These are phyloP conservation scores for Asarcornis scutulata DNA, from an alignment of 2,113 vertebrate genomes.

Conservation along the genomic window DNA sequence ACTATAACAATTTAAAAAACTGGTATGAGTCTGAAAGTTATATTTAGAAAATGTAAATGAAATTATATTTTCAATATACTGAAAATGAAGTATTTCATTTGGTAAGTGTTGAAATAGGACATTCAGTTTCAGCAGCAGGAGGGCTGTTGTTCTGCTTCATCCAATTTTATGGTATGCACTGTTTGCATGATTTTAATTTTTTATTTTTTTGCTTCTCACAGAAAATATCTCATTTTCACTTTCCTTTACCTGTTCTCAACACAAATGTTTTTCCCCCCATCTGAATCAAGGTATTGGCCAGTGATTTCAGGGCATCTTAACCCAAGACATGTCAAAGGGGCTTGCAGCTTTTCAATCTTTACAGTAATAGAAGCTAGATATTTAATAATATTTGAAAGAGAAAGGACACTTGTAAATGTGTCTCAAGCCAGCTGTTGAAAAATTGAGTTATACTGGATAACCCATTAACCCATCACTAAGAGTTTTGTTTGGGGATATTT, in stretches of 20 bases:
- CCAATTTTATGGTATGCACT: not conserved
- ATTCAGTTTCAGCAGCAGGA: not conserved
- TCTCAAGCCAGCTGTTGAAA: not conserved
- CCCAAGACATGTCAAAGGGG: not conserved
- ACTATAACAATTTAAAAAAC: not conserved
- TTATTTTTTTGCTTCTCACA: not conserved
- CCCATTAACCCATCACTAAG: not conserved
- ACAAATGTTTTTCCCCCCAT: not conserved
- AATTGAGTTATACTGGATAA: not conserved
- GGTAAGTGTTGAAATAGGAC: not conserved
- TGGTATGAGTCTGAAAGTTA: not conserved
- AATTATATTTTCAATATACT: not conserved
- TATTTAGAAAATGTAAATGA: not conserved
- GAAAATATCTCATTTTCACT: not conserved
- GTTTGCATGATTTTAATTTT: not conserved
- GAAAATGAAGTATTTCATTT: not conserved
- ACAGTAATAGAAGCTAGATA: not conserved
- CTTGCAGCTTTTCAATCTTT: not conserved
- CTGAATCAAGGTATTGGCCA: not conserved
- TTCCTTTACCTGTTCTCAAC: not conserved
- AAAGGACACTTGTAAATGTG: not conserved
- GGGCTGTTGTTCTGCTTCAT: not conserved
- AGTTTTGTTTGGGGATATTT: not conserved
- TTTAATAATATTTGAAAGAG: not conserved
- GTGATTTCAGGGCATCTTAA: not conserved